phyloP scores from a whole-genome alignment of 1,140 invertebrate genomes.

The Lepidurus arcticus region DNA sequence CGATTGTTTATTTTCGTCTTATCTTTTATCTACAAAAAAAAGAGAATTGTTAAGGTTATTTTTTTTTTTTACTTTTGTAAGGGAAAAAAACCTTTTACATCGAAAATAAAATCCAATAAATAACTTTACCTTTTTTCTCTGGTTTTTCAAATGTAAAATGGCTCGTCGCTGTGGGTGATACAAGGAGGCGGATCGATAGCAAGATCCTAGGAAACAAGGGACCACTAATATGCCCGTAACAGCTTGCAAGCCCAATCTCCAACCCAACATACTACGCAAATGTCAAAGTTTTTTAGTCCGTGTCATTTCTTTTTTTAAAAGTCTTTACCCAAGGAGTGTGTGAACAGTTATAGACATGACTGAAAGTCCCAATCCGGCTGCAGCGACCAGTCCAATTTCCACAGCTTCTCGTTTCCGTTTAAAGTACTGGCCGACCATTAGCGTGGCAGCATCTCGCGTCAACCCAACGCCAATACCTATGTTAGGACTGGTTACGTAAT shows the following conservation, averaged over 20 bases:
- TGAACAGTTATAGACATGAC: constrained; percentile 75
- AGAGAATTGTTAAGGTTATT: neutral
- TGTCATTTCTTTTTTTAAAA: neutral
- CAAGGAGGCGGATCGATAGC: constrained; percentile 80
- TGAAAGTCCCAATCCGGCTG: constrained; percentile 74
- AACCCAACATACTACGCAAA: constrained; percentile 68
- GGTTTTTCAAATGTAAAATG: constrained; percentile 83
- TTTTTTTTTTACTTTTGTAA: constrained; percentile 40
- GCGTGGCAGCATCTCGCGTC: constrained; percentile 72
- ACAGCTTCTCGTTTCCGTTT: constrained; percentile 74
- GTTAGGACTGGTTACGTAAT: constrained; percentile 34
- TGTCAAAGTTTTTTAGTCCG: neutral
- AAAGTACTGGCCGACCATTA: constrained; percentile 89
- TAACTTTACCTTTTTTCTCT: constrained; percentile 69
- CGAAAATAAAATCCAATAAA: constrained; percentile 39
- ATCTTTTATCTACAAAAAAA: constrained; percentile 38
- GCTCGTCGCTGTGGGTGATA: constrained; percentile 83
- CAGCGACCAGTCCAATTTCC: constrained; percentile 78
- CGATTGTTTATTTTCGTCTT: constrained; percentile 56
- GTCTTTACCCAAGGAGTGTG: constrained; percentile 62
- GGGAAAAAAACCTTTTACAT: neutral
- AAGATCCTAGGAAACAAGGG: constrained; percentile 79
- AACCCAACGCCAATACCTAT: constrained; percentile 75
- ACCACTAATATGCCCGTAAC: constrained; percentile 75
- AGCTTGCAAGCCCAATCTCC: constrained; percentile 76